Percentiles rank a stretch among this genome's conserved stretches.
These are phyloP conservation scores for Elymnias hypermnestra DNA, from an alignment of 1,140 invertebrate genomes.

Conservation along the genomic window DNA sequence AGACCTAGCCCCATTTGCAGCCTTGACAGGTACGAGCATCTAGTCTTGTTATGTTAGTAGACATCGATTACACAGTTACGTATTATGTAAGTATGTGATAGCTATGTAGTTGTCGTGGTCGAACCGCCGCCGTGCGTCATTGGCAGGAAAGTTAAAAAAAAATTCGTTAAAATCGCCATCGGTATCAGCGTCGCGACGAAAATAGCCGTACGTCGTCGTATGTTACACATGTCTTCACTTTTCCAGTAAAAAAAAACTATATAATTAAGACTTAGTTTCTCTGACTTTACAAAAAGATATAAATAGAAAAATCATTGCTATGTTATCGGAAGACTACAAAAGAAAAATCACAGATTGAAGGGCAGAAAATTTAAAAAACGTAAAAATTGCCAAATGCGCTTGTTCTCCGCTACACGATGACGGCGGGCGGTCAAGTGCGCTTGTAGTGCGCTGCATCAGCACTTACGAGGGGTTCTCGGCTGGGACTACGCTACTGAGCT, in stretches of 20 bases:
- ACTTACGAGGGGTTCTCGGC: slow-evolving; percentile 45
- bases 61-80: slow-evolving; percentile 63
- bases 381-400: slow-evolving; percentile 41
- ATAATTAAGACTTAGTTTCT: background rate
- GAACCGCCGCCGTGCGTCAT: slow-evolving; percentile 62
- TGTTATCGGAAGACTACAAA: too few species aligned
- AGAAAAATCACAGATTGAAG: slow-evolving; percentile 2
- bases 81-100: slow-evolving; percentile 42
- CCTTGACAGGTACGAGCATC: slow-evolving; percentile 59
- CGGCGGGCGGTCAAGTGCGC: slow-evolving; percentile 60
- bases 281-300: too few species aligned
- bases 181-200: slow-evolving; percentile 41
- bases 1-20: slow-evolving; percentile 64
- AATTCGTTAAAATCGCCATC: slow-evolving; percentile 40
- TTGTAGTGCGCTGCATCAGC: slow-evolving; percentile 46
- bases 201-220: slow-evolving; percentile 49
- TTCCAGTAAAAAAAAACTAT: slow-evolving; percentile 15
- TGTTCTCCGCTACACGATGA: slow-evolving; percentile 40
- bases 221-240: slow-evolving; percentile 27
- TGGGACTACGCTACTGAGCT: slow-evolving; percentile 39
- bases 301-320: too few species aligned
- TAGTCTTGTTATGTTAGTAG: slow-evolving; percentile 69
- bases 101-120: slow-evolving; percentile 37
- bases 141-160: slow-evolving; percentile 46
- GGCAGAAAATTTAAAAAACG: slow-evolving; percentile 4